Evolutionary conservation across 2,797 vertebrate species (phyloP).

Genomic region (Crocodylus rhombifer): DNA sequence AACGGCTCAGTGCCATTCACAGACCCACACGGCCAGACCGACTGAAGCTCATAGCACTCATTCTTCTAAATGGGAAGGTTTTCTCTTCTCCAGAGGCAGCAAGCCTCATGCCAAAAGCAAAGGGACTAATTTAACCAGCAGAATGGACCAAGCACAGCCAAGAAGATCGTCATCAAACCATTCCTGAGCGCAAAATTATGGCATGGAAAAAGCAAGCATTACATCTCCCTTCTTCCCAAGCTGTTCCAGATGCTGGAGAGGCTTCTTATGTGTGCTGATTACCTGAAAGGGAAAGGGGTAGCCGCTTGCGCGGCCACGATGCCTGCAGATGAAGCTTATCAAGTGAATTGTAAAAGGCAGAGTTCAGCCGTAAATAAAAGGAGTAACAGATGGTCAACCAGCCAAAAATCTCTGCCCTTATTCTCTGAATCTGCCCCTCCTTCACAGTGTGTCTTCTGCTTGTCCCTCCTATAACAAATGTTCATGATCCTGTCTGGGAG

Average conservation of each 20-base stretch:
- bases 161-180: slow-evolving; percentile 8
- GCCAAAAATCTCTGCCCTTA: background rate
- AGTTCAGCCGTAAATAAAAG: slow-evolving; percentile 13
- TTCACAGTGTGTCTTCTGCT: background rate
- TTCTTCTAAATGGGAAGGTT: background rate
- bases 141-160: background rate
- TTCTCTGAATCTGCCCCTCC: background rate
- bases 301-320: background rate
- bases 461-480: fast-evolving
- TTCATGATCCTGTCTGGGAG: fast-evolving
- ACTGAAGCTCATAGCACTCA: background rate
- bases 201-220: slow-evolving; percentile 8
- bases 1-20: background rate
- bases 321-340: background rate
- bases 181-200: background rate
- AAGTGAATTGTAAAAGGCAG: background rate
- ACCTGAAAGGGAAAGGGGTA: background rate
- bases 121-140: background rate
- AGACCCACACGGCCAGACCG: background rate
- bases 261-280: background rate
- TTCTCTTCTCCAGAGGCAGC: background rate
- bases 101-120: background rate
- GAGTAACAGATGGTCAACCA: background rate
- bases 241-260: slow-evolving; percentile 2
- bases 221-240: background rate